These are phyloP conservation scores for Eulemur coronatus DNA, from an alignment of 2,797 vertebrate genomes.

Conservation along the genomic window DNA sequence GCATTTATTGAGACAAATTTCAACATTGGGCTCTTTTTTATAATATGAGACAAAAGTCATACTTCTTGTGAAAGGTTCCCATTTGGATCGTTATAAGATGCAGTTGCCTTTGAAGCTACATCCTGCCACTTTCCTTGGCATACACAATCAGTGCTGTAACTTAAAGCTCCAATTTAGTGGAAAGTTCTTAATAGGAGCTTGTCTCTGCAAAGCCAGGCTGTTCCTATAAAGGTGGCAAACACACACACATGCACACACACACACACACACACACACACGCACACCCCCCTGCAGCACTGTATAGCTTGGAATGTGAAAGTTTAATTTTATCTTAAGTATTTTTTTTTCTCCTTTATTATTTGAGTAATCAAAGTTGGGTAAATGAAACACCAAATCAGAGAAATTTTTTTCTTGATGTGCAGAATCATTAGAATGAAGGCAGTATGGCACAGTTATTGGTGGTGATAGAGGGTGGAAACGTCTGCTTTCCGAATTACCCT, in stretches of 20 bases:
- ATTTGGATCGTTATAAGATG: not conserved
- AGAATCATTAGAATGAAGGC: not conserved
- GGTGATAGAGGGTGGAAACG: accelerated
- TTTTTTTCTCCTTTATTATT: not conserved
- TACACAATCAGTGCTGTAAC: accelerated
- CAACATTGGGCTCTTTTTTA: not conserved
- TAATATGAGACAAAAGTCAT: not conserved
- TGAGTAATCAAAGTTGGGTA: no score
- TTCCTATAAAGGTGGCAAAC: not conserved
- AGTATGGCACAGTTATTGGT: accelerated
- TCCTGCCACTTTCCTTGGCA: accelerated
- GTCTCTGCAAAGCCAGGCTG: not conserved
- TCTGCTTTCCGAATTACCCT: not conserved
- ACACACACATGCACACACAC: not conserved
- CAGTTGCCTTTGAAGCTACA: not conserved
- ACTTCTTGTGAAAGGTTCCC: not conserved
- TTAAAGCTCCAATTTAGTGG: not conserved
- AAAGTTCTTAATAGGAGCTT: not conserved
- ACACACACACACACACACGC: not conserved
- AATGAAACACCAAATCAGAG: not conserved
- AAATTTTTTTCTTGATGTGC: not conserved
- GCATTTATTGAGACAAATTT: not conserved
- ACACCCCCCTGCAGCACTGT: accelerated
- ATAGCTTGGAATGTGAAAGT: not conserved
- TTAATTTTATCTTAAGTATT: not conserved